Evolutionary conservation across 2,888 invertebrate species (phyloP), one percentile per base, ranked within the genome.

Genomic region (Catonia carolina): DNA sequence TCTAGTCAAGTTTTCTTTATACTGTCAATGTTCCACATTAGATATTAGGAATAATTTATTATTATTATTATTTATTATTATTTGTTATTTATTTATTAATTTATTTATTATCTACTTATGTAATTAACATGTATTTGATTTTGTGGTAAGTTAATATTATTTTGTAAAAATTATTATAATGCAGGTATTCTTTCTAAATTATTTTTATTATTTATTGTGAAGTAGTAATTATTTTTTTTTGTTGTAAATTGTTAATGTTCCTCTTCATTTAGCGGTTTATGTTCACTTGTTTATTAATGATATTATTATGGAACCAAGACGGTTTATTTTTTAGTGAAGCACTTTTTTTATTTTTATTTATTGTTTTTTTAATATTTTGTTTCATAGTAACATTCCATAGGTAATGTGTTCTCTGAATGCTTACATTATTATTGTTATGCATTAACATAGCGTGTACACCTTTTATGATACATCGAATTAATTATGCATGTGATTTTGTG

Each of bases 401-500:
- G 27, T 35, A 23, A 51, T 56, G 35, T 51, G 39, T 51, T 45
- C 39, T 48, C 22, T 12, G 35, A 31, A 27, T 27, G 22, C 51
- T 49, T 41, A 33, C 18, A 27, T 37, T 41, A 36, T 49, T 23
- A 52, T 52, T 35, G 37, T 41, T n/a, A 15, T 48, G 27, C 27
- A 6, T 27, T 27, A 27, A 6, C 27, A 27, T 27, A 27, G 8
- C 4, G n/a, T n/a, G n/a, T n/a, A n/a, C n/a, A n/a, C n/a, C 37
- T 55, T 42, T 53, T 57, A 55, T 55, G 60, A 62, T 62, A 63
- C 63, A 63, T 63, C 63, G 63, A 63, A 63, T 59, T 62, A 62
- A 22, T 62, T 56, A 60, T 58, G 61, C 60, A 63, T 62, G 63
- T 63, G 63, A 63, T 63, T 60, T 59, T 60, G 63, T 59, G 63